Base-by-base conservation (phyloP, 2,113 vertebrate genomes). In the Colossoma macropomum region DNA sequence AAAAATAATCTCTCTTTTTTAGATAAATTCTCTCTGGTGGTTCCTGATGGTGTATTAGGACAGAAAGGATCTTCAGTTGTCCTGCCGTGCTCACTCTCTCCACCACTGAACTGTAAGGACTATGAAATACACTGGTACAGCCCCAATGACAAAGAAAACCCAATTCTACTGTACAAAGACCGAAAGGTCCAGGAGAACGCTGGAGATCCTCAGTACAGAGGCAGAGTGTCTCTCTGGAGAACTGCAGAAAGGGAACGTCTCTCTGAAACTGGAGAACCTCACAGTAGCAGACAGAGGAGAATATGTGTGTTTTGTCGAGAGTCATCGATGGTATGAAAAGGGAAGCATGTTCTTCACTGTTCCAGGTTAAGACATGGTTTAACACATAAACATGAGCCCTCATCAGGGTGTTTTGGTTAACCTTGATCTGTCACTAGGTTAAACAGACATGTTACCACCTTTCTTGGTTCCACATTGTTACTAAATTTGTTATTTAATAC, bases 71-170 rank as follows among this genome's bases (percentile, higher is more conserved):
- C 30, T 54, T 75, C 50, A 9, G 50, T 32, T 19, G n/a, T 75
- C 9, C 16, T 56, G 3, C 25, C 25, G 1, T 56, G 54, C 4
- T 1, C 27, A 32, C 1, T 52, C 3, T 75, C 72, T 19, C 75
- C 75, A 38, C 15, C 54, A n/a, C 16, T 25, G 21, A n/a, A 56
- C 25, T 21, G 11, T 77, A 25, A 60, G 27, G 15, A 9, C 7
- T 77, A 3, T n/a, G 34, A 62, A 77, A 25, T 77, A 38, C 56
- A 25, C 54, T 77, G 75, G 75, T 25, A 62, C n/a, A 0, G 56
- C 25, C 30, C 75, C 0, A 60, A 77, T 25, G 15, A 27, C 11
- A 5, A 59, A 5, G 16, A 77, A 12, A 77, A 54, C 12, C 25
- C 19, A 9, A 2, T 76, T 30, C 25, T 76, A 9, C 52, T 60